phyloP scores from a whole-genome alignment of 2,888 invertebrate species.

The Oasisia sp. region DNA sequence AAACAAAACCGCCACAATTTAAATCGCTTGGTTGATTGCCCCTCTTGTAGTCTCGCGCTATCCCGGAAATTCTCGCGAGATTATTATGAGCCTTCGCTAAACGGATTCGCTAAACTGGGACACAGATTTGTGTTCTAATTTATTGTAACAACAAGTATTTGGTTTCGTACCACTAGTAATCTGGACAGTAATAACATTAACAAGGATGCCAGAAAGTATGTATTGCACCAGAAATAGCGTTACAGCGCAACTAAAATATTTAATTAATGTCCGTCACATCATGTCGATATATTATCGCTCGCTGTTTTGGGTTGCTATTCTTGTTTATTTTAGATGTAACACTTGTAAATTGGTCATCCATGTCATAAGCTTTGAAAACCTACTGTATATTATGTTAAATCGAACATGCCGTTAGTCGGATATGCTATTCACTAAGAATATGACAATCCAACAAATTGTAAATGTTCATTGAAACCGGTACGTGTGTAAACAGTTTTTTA shows the following conservation, averaged over 20 bases:
- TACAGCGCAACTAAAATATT: neutral
- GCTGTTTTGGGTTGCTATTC: neutral
- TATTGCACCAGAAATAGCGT: neutral
- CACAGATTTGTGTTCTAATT: neutral
- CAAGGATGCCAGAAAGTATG: neutral
- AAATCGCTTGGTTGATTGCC: neutral
- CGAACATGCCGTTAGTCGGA: too few relatives aligned
- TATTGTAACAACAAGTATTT: neutral
- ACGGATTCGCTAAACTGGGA: neutral
- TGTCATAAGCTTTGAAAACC: too few relatives aligned
- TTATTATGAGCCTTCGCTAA: neutral
- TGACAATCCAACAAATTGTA: too few relatives aligned
- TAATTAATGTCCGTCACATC: neutral
- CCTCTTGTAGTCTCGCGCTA: neutral
- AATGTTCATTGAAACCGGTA: too few relatives aligned
- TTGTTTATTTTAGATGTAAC: too few relatives aligned
- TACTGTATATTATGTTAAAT: too few relatives aligned
- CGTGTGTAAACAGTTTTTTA: too few relatives aligned
- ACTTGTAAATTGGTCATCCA: too few relatives aligned
- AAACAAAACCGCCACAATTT: constrained; percentile 13
- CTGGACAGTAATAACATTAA: neutral
- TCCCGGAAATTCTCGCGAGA: neutral
- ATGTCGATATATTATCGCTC: neutral
- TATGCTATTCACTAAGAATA: too few relatives aligned
- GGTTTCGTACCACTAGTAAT: neutral